Evolutionary conservation across 2,113 vertebrate genomes (phyloP).

Genomic region (Tichodroma muraria): DNA sequence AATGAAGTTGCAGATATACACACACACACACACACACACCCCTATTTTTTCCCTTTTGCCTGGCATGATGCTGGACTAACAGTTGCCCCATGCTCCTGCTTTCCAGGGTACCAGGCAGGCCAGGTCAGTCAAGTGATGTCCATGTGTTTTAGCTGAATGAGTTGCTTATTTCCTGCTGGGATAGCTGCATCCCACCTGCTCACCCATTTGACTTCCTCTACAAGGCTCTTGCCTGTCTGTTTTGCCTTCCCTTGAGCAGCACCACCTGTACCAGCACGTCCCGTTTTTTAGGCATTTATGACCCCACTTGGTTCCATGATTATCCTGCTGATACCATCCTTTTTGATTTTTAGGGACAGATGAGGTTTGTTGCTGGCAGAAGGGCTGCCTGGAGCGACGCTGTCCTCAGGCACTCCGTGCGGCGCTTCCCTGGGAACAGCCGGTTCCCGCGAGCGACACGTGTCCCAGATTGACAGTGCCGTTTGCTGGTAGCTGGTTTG

Average conservation of each 20-base stretch:
- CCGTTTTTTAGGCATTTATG: background rate
- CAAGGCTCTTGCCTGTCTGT: background rate
- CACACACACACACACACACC: background rate
- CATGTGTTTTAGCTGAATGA: background rate
- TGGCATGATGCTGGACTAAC: background rate
- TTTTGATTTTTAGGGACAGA: background rate
- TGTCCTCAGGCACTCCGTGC: rapidly evolving
- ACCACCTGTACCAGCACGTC: rapidly evolving
- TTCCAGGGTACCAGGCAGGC: background rate
- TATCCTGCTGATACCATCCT: background rate
- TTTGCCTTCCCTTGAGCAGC: background rate
- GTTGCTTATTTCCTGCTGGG: background rate
- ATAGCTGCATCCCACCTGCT: background rate
- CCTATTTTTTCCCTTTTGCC: background rate
- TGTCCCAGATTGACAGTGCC: background rate
- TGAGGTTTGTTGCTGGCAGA: background rate
- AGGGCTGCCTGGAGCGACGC: background rate
- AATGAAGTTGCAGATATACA: background rate
- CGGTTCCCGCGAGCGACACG: rapidly evolving
- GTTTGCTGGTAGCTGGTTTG: background rate
- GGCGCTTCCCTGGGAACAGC: background rate
- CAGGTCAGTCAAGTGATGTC: background rate
- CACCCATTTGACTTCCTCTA: background rate
- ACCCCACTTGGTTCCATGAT: rapidly evolving
- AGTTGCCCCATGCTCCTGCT: background rate